Evolutionary conservation across 1,140 invertebrate species (phyloP).

Genomic region (Wiebesia pumilae): DNA sequence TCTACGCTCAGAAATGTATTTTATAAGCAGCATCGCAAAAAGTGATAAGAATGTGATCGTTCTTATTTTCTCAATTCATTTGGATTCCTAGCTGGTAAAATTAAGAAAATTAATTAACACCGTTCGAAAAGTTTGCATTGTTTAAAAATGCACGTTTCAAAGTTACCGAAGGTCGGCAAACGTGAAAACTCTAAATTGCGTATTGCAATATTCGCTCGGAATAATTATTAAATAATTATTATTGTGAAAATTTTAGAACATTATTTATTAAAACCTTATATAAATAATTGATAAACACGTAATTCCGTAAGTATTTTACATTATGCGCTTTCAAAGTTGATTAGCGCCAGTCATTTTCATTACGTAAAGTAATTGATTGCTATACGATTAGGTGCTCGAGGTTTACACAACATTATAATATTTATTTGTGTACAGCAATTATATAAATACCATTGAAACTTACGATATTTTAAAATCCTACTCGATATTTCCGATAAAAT

Average conservation of each 20-base stretch:
- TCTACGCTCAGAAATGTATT: not conserved
- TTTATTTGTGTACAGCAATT: not conserved
- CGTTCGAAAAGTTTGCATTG: not conserved
- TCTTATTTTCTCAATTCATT: not conserved
- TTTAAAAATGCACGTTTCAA: not conserved
- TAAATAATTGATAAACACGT: not conserved
- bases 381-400: not conserved
- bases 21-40: not conserved
- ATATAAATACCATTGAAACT: conserved; percentile 12
- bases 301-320: not conserved
- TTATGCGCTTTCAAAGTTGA: not conserved
- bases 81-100: not conserved
- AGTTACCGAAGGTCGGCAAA: not conserved
- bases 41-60: not conserved
- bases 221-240: not conserved
- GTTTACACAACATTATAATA: not conserved
- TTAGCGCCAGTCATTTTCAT: not conserved
- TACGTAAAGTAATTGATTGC: conserved; percentile 11
- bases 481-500: not conserved
- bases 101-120: not conserved
- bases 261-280: not conserved
- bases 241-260: not conserved
- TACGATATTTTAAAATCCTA: not conserved
- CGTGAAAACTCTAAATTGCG: conserved; percentile 4
- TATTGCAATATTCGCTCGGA: not conserved